A percentile compares a stretch with the other conserved stretches of the same genome.
Conservation (phyloP, 1,140 invertebrate genomes). For the Drosophila pallidifrons region DNA sequence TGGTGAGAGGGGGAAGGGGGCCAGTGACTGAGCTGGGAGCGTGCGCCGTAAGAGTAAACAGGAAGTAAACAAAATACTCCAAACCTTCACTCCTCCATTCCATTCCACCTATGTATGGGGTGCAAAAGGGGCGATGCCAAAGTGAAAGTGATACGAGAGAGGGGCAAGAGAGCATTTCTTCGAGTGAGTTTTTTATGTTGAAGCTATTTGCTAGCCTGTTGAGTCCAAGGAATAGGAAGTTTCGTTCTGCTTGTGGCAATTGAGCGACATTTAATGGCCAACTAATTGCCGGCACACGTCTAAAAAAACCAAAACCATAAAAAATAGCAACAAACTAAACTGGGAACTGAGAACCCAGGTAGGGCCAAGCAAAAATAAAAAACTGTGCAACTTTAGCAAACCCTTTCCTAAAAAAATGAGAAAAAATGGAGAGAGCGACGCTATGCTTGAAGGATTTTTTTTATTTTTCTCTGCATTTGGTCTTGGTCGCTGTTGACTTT, state of each 20-base stretch:
- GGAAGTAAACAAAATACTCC: constrained; percentile 66
- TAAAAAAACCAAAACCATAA: constrained; percentile 63
- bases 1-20: background rate
- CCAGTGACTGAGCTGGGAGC: constrained; percentile 54
- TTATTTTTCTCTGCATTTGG: background rate
- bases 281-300: constrained; percentile 79
- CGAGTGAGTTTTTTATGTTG: constrained; percentile 60
- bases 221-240: constrained; percentile 41
- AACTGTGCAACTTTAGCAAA: constrained; percentile 7
- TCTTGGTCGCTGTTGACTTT: constrained; percentile 54
- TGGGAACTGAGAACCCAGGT: constrained; percentile 42
- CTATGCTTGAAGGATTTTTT: background rate
- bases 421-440: constrained; percentile 11
- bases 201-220: constrained; percentile 50
- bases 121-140: constrained; percentile 38
- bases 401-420: constrained; percentile 64
- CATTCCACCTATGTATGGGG: background rate
- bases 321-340: constrained; percentile 48
- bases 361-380: constrained; percentile 12
- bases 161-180: constrained; percentile 19
- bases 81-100: background rate
- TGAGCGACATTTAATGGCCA: constrained; percentile 55
- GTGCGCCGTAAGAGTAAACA: constrained; percentile 74
- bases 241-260: background rate
- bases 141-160: constrained; percentile 45